Evolutionary conservation across 2,888 invertebrate genomes (phyloP).

Genomic region (Tiliacea citrago): DNA sequence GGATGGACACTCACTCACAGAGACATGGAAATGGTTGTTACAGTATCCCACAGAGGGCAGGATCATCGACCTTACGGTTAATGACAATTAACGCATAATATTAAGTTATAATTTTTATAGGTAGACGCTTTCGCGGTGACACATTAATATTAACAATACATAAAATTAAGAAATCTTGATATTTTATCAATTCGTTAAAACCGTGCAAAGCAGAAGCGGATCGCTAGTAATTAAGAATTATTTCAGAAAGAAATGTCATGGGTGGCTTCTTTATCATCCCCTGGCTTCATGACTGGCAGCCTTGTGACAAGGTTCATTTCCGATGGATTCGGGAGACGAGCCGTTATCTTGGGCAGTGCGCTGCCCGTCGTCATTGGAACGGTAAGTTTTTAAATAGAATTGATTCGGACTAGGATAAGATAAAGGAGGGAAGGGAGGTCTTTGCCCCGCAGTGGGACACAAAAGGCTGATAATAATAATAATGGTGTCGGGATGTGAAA

Average conservation of each 20-base stretch:
- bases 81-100: too few relatives aligned
- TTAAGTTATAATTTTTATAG: too few relatives aligned
- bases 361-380: conserved; percentile 77
- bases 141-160: too few relatives aligned
- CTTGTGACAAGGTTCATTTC: conserved; percentile 74
- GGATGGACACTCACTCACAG: not conserved
- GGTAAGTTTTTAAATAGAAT: conserved; percentile 51
- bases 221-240: not conserved
- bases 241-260: conserved; percentile 71
- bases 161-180: not conserved
- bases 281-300: conserved; percentile 81
- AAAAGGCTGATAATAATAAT: not conserved
- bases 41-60: not conserved
- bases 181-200: not conserved
- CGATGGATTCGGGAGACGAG: conserved; percentile 76
- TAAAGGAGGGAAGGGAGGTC: not conserved
- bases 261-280: conserved; percentile 76
- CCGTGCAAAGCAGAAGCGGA: not conserved
- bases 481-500: not conserved
- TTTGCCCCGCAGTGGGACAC: too few relatives aligned
- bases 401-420: not conserved
- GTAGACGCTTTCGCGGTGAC: too few relatives aligned
- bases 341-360: conserved; percentile 77
- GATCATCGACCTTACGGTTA: not conserved
- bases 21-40: not conserved